These are phyloP conservation scores for Cavia aperea DNA, from an alignment of 2,113 vertebrate genomes.

Conservation along the genomic window DNA sequence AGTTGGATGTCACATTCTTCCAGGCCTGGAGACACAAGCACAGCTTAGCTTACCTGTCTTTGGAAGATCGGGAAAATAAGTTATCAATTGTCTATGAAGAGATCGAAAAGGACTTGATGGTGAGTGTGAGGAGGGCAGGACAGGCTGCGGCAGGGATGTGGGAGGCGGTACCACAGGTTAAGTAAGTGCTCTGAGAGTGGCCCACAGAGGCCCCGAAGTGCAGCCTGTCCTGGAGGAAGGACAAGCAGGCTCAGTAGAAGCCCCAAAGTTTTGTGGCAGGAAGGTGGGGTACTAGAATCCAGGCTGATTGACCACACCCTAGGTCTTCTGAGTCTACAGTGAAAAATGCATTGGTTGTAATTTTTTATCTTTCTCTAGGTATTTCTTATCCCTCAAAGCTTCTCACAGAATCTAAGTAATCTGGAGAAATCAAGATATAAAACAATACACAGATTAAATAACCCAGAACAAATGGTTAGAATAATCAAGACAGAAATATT, in stretches of 20 bases:
- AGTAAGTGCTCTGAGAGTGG: not conserved
- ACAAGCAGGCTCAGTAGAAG: not conserved
- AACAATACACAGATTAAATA: not conserved
- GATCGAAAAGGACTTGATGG: constrained; percentile 89
- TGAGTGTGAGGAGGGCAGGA: constrained; percentile 62
- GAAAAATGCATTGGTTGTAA: not conserved
- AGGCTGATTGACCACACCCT: not conserved
- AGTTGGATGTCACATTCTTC: constrained; percentile 81
- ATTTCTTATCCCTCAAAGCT: constrained; percentile 19
- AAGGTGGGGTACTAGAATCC: not conserved
- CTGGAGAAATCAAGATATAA: constrained; percentile 32
- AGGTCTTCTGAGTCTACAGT: constrained; percentile 7
- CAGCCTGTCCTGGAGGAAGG: not conserved
- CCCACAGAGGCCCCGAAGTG: not conserved
- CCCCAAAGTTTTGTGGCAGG: not conserved
- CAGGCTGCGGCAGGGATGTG: not conserved
- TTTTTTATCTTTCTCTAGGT: constrained; percentile 9
- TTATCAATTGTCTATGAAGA: constrained; percentile 86
- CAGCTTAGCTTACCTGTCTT: constrained; percentile 80
- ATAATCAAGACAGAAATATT: constrained; percentile 32
- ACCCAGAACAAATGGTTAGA: constrained; percentile 5
- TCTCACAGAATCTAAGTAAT: not conserved
- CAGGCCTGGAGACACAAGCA: constrained; percentile 82
- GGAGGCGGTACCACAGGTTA: not conserved
- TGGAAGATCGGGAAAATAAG: constrained; percentile 83